A percentile compares a stretch with the other conserved stretches of the same genome.
phyloP scores from a whole-genome alignment of 2,888 invertebrate species.

The Oscheius onirici region DNA sequence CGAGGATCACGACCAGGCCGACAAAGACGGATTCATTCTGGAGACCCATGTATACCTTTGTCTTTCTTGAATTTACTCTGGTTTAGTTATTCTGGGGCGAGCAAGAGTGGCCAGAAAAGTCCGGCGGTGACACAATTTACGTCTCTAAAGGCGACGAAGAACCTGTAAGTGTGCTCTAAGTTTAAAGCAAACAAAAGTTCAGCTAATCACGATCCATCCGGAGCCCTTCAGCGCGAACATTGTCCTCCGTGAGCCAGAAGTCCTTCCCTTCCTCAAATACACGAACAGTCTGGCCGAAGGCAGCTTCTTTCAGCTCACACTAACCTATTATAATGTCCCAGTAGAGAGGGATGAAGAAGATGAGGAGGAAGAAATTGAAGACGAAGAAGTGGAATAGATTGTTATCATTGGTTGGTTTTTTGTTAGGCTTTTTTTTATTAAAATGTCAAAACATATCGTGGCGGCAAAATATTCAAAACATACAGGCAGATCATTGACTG shows the following conservation, averaged over 20 bases:
- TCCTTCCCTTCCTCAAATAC: slow-evolving; percentile 66
- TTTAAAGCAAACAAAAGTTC: not conserved
- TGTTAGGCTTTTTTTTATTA: not conserved
- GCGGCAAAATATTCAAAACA: too few relatives aligned
- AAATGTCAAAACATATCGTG: too few relatives aligned
- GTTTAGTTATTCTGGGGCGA: slow-evolving; percentile 59
- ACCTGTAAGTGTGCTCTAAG: slow-evolving; percentile 43
- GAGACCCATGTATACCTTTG: slow-evolving; percentile 37
- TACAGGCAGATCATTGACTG: too few relatives aligned
- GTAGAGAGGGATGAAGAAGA: slow-evolving; percentile 37
- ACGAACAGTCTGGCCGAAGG: slow-evolving; percentile 51
- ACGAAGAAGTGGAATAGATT: not conserved
- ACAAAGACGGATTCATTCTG: slow-evolving; percentile 43
- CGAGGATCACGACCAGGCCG: slow-evolving; percentile 47
- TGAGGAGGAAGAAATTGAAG: not conserved
- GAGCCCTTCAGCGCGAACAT: slow-evolving; percentile 51
- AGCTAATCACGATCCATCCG: slow-evolving; percentile 37
- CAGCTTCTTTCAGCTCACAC: slow-evolving; percentile 41
- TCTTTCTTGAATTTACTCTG: not conserved
- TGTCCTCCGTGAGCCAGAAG: slow-evolving; percentile 64
- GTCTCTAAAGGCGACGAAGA: slow-evolving; percentile 58
- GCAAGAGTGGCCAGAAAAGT: slow-evolving; percentile 45
- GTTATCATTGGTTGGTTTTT: too few relatives aligned
- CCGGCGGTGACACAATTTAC: slow-evolving; percentile 62
- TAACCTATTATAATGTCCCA: slow-evolving; percentile 47